Evolutionary conservation across 2,888 invertebrate species (phyloP), one percentile per base, ranked within the genome.

Genomic region (Ectemnius lituratus): DNA sequence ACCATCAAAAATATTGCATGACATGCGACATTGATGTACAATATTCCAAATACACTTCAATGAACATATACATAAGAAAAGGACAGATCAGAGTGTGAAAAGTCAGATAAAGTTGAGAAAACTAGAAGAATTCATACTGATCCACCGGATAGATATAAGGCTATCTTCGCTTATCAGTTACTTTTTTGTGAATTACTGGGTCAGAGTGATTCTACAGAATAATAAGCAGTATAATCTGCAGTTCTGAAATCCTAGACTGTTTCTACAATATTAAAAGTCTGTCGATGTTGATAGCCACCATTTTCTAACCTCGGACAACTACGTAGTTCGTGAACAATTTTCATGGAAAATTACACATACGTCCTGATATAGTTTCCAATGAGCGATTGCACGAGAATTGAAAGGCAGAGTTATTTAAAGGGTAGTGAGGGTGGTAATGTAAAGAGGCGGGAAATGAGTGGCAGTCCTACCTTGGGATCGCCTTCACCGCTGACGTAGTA

Each of bases 401-500:
- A 37, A 37, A 4, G 2, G 37, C 95, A 63, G 56, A 46, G 58
- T 67, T 18, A 27, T 23, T 45, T 23, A 47, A 49, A 52, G 49
- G 49, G 27, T 18, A 59, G 45, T 2, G 59, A 65, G 28, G 23
- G 13, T n/a, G 23, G 72, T 20, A 92, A 68, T 8, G 37, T 37
- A 78, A 80, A 83, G 78, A 85, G 73, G 82, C 77, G 82, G 74
- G 80, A 84, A 84, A 70, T 23, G 8, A 56, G n/a, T 27, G 74
- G 73, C 70, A 59, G 52, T 46, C 71, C 37, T 73, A 90, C 90
- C 88, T 90, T 90, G 46, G 90, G 87, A 81, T 90, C 90, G 62
- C 85, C 88, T 78, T 95, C 95, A 83, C 97, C 97, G 89, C 95
- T 95, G 86, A 96, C 93, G 92, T 95, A 96, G 92, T 95, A 97